Percentiles rank a stretch among this genome's conserved stretches.
These are phyloP conservation scores for Drosophila bocqueti DNA, from an alignment of 1,140 invertebrate species.

Conservation along the genomic window DNA sequence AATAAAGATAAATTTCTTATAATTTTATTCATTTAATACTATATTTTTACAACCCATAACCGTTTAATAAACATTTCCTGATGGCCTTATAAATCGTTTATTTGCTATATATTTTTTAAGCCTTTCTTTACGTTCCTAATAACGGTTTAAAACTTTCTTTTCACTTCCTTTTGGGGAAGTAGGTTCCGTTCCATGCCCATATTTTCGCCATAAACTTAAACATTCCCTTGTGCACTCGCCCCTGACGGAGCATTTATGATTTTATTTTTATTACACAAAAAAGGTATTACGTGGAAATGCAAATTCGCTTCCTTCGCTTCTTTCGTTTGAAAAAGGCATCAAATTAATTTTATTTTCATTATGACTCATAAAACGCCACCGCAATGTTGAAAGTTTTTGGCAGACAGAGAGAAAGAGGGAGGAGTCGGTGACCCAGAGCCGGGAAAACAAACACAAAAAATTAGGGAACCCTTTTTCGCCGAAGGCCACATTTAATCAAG, in stretches of 20 bases:
- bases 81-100: constrained; percentile 11
- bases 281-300: constrained; percentile 58
- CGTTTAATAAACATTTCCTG: constrained; percentile 13
- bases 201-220: constrained; percentile 44
- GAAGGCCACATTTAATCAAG: constrained; percentile 55
- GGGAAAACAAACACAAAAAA: constrained; percentile 48
- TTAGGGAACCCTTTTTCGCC: constrained; percentile 47
- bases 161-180: constrained; percentile 8
- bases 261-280: constrained; percentile 68
- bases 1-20: background rate
- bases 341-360: constrained; percentile 82
- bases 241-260: constrained; percentile 49
- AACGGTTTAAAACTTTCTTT: constrained; percentile 36
- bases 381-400: constrained; percentile 60
- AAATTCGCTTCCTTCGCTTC: constrained; percentile 46
- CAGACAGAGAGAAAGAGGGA: constrained; percentile 17
- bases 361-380: constrained; percentile 73
- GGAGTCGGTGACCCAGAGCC: constrained; percentile 26
- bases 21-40: background rate
- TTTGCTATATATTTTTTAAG: constrained; percentile 17
- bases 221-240: constrained; percentile 22
- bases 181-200: constrained; percentile 5
- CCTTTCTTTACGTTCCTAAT: constrained; percentile 31
- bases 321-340: constrained; percentile 56
- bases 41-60: background rate